Evolutionary conservation across 2,113 vertebrate genomes (phyloP), one percentile per base, ranked within the genome.

Genomic region (Talpa occidentalis): DNA sequence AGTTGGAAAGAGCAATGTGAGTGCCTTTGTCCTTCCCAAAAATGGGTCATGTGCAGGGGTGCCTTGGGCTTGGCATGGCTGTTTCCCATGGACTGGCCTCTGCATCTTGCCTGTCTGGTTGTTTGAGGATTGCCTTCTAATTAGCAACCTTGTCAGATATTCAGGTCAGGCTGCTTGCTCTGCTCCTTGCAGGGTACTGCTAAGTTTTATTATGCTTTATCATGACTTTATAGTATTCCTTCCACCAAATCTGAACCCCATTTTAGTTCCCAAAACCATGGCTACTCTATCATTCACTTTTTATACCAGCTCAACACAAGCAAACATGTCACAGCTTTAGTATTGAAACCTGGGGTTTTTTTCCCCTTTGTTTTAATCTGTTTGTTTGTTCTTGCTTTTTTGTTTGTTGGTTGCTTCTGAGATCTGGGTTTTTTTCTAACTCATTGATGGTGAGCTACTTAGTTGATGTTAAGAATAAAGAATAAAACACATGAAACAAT

Each of bases 381-480:
- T 52, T 17, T 52, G 49, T 56, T 22, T 56, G 21, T 21, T 54
- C 21, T 22, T 22, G 54, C 54, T 56, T 56, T 52, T 52, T 52
- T 52, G 14, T 22, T 56, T 56, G 10, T 30, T 28, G 28, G 60
- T 28, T 62, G 12, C 11, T 30, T 26, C 24, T 62, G 60, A 62
- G 8, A 62, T 62, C 9, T 28, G 28, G 26, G 26, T 62, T 26
- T 62, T 47, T 72, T 88, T 81, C 81, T 8, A 67, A 72, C 6
- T 82, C 62, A 47, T 32, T 32, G 80, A 26, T 93, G 19, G 5
- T 67, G 44, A 91, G n/a, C 42, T 88, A 72, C 73, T 24, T 69
- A 79, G 91, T 40, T 77, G 32, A 70, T 81, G 40, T 60, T n/a
- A 69, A 84, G 22, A 79, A 40, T 32, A 91, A 92, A 92, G 37